Evolutionary conservation across 2,888 invertebrate species (phyloP), one percentile per base, ranked within the genome.

Genomic region (Hydrotaea cyrtoneurina): DNA sequence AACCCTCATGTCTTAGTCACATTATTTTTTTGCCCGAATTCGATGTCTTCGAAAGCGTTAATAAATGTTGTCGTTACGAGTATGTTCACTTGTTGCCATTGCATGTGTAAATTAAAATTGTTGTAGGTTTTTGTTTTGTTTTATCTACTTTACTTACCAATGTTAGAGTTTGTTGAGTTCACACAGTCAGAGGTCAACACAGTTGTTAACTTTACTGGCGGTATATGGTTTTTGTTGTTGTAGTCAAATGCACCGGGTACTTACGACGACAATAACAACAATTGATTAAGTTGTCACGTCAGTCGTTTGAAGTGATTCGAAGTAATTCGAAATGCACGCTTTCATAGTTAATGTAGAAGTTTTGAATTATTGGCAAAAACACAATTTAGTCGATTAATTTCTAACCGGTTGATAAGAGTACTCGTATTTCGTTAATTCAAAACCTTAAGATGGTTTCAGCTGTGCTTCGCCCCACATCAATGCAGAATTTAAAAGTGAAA

Each of bases 141-240:
- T 78, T 57, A 59, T 64, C 59, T 21, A 21, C 1, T 55, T 55
- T 55, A 55, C n/a, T 69, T 82, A 71, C 31, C 59, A 78, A 64
- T 80, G 72, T 36, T 78, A 72, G 46, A 39, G 76, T 59, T 69
- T 83, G 31, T 76, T 50, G 46, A 55, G 69, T 77, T 79, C 43
- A 76, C 76, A 84, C 78, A 81, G 72, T 71, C 81, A 81, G 81
- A 77, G 84, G 82, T 85, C 84, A 85, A 76, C 79, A 69, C 66
- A 43, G 76, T 81, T 81, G 81, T 81, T 75, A 55, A 55, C 23
- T 59, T 59, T 3, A 19, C 1, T 55, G 26, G n/a, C 50, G 50
- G n/a, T 13, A 50, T 1, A 50, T n/a, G n/a, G n/a, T n/a, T n/a
- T n/a, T n/a, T n/a, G 15, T 50, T 50, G 4, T 50, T 50, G 50